These are phyloP conservation scores for Sorex fumeus DNA, from an alignment of 2,113 vertebrate genomes.

Conservation along the genomic window DNA sequence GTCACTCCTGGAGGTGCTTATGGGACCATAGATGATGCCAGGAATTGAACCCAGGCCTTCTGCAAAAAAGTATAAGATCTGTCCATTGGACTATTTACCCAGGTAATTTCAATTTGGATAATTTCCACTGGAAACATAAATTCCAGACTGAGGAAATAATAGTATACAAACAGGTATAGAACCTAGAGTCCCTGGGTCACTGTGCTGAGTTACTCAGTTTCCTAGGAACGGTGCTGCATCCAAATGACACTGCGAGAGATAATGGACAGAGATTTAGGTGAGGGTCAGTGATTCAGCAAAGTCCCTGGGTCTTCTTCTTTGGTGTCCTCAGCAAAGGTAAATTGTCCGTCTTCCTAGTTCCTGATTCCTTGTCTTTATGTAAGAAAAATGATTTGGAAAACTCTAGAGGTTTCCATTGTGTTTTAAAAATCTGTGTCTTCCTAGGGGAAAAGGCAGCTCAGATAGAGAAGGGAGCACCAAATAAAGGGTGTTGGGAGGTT, in stretches of 20 bases:
- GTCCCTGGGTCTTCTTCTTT: not conserved
- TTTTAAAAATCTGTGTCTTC: not conserved
- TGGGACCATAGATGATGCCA: too few species aligned
- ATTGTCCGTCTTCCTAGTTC: not conserved
- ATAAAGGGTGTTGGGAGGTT: too few species aligned
- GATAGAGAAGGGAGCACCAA: too few species aligned
- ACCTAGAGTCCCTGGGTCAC: not conserved
- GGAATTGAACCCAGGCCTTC: too few species aligned
- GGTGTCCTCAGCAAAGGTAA: not conserved
- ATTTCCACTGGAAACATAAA: constrained; percentile 18
- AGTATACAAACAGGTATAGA: not conserved
- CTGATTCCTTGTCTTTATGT: not conserved
- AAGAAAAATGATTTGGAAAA: not conserved
- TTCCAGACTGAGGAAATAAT: not conserved
- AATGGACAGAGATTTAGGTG: not conserved
- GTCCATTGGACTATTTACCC: too few species aligned
- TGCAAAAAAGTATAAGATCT: too few species aligned
- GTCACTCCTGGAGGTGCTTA: too few species aligned
- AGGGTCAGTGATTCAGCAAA: not conserved
- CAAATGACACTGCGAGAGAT: not conserved
- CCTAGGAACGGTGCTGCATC: not conserved
- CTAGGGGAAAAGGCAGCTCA: too few species aligned
- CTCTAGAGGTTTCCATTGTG: not conserved
- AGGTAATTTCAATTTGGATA: constrained; percentile 25
- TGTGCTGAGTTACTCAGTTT: not conserved